These are phyloP conservation scores for Dasysyrphus albostriatus DNA, from an alignment of 2,888 invertebrate species.

Conservation along the genomic window DNA sequence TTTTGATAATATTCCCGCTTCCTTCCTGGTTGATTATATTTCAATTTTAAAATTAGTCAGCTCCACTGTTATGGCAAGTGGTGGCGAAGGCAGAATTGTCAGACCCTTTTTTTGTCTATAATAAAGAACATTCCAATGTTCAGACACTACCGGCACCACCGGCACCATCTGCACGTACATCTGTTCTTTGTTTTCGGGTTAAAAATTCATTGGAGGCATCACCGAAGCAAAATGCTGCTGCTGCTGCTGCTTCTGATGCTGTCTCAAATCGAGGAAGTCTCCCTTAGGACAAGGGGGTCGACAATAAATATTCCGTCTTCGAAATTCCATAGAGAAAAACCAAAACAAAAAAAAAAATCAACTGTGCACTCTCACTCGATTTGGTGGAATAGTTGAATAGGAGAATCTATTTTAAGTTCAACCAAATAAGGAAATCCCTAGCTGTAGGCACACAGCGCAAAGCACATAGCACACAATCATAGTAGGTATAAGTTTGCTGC, in stretches of 20 bases:
- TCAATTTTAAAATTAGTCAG: neutral
- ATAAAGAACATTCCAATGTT: slow-evolving; percentile 47
- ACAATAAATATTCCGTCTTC: slow-evolving; percentile 41
- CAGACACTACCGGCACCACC: slow-evolving; percentile 5
- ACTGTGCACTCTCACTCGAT: slow-evolving; percentile 32
- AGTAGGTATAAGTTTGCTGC: slow-evolving; percentile 4
- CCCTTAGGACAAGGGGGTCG: slow-evolving; percentile 12
- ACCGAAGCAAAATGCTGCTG: slow-evolving; percentile 10
- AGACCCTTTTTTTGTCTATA: slow-evolving; percentile 23
- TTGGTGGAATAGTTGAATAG: slow-evolving; percentile 31
- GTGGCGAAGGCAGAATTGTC: neutral
- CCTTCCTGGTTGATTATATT: neutral
- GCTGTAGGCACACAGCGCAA: slow-evolving; percentile 16
- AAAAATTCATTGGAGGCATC: slow-evolving; percentile 52
- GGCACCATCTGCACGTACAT: slow-evolving; percentile 51
- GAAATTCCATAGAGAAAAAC: slow-evolving; percentile 23
- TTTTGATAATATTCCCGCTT: too few relatives aligned
- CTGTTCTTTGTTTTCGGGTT: slow-evolving; percentile 44
- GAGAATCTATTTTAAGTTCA: slow-evolving; percentile 52
- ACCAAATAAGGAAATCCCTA: slow-evolving; percentile 43
- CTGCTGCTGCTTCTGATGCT: neutral
- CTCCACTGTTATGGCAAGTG: neutral
- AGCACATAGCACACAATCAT: neutral
- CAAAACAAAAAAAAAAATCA: slow-evolving; percentile 31
- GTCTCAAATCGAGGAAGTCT: slow-evolving; percentile 33